Evolutionary conservation across 2,113 vertebrate genomes (phyloP).

Genomic region (Macaca fascicularis): T2T-MFA8v1.1 NC_088392.1:14285501-14286000

Average conservation of each 20-base stretch:
- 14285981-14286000: neutral
- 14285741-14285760: neutral
- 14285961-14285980: neutral
- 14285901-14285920: neutral
- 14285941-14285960: neutral
- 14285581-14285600: neutral
- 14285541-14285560: neutral
- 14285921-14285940: neutral
- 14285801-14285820: neutral
- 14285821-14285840: no score
- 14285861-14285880: neutral
- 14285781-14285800: neutral
- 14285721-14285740: neutral
- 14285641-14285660: neutral
- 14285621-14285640: neutral
- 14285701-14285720: neutral
- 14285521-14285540: neutral
- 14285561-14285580: neutral
- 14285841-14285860: neutral
- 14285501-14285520: neutral
- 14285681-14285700: neutral
- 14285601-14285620: neutral
- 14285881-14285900: neutral
- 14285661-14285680: neutral
- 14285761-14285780: neutral